A percentile compares a stretch with the other conserved stretches of the same genome.
These are phyloP conservation scores for Druon quercuslanigerum DNA, from an alignment of 1,140 invertebrate genomes.

Conservation along the genomic window DNA sequence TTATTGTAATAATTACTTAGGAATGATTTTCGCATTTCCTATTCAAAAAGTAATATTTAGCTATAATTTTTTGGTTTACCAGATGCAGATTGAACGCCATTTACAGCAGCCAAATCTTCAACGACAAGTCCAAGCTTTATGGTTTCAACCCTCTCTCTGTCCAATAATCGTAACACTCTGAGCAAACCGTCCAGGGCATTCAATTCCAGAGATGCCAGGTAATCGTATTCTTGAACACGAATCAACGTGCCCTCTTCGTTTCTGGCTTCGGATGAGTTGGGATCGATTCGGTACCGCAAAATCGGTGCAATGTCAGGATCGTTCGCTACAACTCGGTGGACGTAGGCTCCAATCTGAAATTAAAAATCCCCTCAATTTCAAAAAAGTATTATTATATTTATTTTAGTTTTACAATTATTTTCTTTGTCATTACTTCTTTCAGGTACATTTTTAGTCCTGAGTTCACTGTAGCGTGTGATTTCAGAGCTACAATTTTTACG, in stretches of 20 bases:
- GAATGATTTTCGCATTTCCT: neutral
- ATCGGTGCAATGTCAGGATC: conserved; percentile 88
- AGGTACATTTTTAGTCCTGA: too few relatives aligned
- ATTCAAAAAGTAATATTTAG: conserved; percentile 19
- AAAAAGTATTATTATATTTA: too few relatives aligned
- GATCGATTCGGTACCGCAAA: conserved; percentile 84
- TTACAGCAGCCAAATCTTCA: conserved; percentile 89
- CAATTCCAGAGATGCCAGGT: conserved; percentile 82
- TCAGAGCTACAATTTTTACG: too few relatives aligned
- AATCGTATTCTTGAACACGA: conserved; percentile 84
- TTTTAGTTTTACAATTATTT: too few relatives aligned
- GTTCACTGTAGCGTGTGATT: too few relatives aligned
- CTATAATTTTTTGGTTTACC: conserved; percentile 69
- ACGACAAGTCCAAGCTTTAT: conserved; percentile 86
- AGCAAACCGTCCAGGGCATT: conserved; percentile 85
- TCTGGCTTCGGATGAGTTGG: conserved; percentile 82
- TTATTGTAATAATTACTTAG: neutral
- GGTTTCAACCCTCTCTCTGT: conserved; percentile 89
- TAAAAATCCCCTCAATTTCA: neutral
- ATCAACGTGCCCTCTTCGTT: conserved; percentile 87
- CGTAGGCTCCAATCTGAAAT: conserved; percentile 81
- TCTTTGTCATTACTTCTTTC: too few relatives aligned
- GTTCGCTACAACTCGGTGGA: conserved; percentile 83
- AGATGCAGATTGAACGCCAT: conserved; percentile 83
- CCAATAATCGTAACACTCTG: conserved; percentile 81